phyloP scores from a whole-genome alignment of 2,797 vertebrate species.

The Cygnus olor region DNA sequence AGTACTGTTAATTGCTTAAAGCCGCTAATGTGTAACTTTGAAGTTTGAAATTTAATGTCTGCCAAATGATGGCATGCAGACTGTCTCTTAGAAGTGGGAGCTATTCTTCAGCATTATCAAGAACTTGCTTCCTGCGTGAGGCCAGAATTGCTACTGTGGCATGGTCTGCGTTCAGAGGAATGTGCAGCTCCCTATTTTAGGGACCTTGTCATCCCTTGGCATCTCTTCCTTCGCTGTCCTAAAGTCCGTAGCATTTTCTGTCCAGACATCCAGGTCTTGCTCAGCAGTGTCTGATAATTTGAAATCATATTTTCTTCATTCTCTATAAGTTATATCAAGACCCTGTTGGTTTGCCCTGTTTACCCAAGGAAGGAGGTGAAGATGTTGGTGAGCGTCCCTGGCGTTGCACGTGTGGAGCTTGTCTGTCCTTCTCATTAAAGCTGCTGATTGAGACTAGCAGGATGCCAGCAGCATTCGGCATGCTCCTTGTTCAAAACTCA shows the following conservation, averaged over 20 bases:
- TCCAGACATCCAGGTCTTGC: background rate
- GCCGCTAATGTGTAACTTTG: background rate
- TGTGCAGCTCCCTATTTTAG: background rate
- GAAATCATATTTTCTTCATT: background rate
- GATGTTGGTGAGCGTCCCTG: background rate
- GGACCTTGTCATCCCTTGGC: background rate
- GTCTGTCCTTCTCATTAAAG: fast-evolving
- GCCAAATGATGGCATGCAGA: background rate
- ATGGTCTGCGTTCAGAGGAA: background rate
- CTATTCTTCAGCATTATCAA: background rate
- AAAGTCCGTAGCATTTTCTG: background rate
- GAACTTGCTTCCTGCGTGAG: background rate
- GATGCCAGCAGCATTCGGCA: background rate
- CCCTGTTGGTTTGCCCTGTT: background rate
- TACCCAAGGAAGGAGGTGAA: background rate
- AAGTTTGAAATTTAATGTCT: background rate
- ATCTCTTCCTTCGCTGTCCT: background rate
- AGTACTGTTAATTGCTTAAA: background rate
- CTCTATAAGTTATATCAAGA: background rate
- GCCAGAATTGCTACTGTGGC: background rate
- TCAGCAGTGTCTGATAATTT: background rate
- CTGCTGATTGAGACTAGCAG: background rate
- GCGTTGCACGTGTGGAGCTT: fast-evolving
- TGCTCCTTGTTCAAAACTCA: constrained; percentile 49
- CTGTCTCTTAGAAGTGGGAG: background rate